Evolutionary conservation across 2,113 vertebrate genomes (phyloP).

Genomic region (Saimiri boliviensis): DNA sequence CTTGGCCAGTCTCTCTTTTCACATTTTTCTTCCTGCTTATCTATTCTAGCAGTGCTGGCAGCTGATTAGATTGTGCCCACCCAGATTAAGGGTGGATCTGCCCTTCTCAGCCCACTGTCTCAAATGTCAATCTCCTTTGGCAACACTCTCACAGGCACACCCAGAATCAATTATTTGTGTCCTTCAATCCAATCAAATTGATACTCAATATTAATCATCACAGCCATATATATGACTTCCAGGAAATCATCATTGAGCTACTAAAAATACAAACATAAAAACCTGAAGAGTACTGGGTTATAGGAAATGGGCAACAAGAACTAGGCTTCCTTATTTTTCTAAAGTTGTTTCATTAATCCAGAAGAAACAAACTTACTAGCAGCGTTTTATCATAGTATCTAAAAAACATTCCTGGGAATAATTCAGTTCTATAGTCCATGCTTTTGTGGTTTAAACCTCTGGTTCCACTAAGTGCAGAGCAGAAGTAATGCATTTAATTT

Average conservation of each 20-base stretch:
- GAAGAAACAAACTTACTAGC: not conserved
- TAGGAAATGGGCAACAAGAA: not conserved
- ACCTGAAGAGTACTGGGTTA: not conserved
- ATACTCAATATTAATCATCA: not conserved
- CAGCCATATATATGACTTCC: not conserved
- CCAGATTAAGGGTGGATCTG: too few species aligned
- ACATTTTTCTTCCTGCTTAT: too few species aligned
- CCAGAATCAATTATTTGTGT: too few species aligned
- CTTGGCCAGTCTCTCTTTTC: too few species aligned
- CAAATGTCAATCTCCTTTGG: too few species aligned
- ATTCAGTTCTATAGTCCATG: not conserved
- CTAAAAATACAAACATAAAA: not conserved
- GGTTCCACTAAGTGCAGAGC: not conserved
- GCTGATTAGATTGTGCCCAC: too few species aligned
- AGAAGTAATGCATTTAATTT: not conserved
- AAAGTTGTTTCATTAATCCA: not conserved
- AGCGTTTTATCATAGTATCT: not conserved
- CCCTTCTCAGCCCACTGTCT: too few species aligned
- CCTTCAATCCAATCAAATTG: too few species aligned
- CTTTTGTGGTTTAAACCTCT: not conserved
- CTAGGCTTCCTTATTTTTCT: not conserved
- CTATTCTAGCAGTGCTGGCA: too few species aligned
- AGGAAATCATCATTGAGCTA: not conserved
- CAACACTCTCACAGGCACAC: too few species aligned
- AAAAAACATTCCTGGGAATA: constrained; percentile 5